A percentile compares a stretch with the other conserved stretches of the same genome.
Evolutionary conservation across 2,888 invertebrate genomes (phyloP).

Genomic region (Beris morrisii): DNA sequence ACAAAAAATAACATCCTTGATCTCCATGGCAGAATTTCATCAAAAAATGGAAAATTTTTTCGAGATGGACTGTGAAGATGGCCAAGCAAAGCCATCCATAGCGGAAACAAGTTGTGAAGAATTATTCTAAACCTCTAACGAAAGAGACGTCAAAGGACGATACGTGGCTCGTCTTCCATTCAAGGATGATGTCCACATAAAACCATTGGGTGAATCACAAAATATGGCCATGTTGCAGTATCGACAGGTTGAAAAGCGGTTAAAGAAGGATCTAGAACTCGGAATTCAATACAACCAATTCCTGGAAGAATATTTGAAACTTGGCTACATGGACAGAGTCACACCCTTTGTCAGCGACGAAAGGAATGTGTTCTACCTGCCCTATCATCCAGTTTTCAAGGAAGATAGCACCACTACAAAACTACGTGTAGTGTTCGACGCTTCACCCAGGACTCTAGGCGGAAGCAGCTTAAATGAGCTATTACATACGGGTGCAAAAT

Average conservation of each 20-base stretch:
- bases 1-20: not conserved
- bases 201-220: too few species aligned
- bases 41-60: not conserved
- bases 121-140: not conserved
- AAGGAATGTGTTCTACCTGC: conserved; percentile 36
- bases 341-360: not conserved
- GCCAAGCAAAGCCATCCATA: not conserved
- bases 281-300: conserved; percentile 7
- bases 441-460: too few species aligned
- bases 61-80: not conserved
- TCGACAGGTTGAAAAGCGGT: not conserved
- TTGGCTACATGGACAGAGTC: conserved; percentile 9
- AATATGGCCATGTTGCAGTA: not conserved
- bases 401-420: conserved; percentile 25
- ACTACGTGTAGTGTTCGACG: conserved; percentile 32
- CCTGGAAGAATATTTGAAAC: conserved; percentile 14
- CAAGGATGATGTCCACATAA: too few species aligned
- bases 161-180: not conserved
- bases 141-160: not conserved
- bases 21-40: not conserved
- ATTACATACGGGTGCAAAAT: too few species aligned
- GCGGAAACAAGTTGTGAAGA: not conserved
- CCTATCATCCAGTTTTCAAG: conserved; percentile 39
- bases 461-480: too few species aligned
- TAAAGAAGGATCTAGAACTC: not conserved